Conservation (phyloP, 2,797 vertebrate species). For the Pterois miles region DNA sequence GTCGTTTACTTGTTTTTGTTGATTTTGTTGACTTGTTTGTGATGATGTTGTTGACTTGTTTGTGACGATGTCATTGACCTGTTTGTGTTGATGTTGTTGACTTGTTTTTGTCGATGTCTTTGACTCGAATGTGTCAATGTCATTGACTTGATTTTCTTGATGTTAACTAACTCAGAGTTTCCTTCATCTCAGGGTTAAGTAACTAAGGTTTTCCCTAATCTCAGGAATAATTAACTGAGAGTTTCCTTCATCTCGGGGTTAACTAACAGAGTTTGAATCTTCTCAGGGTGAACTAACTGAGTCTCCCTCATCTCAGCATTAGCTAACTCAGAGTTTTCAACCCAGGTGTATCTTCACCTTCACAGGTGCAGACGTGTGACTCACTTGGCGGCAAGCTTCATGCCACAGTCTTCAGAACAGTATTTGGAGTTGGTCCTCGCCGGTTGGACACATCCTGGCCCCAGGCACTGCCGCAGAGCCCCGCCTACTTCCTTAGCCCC, state of each 20-base stretch:
- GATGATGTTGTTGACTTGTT: background rate
- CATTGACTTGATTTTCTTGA: too few relatives aligned
- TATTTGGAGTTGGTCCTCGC: constrained; percentile 88
- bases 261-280: too few relatives aligned
- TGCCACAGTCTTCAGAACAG: constrained; percentile 92
- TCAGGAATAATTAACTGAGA: too few relatives aligned
- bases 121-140: background rate
- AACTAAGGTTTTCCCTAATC: too few relatives aligned
- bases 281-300: too few relatives aligned
- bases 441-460: constrained; percentile 88
- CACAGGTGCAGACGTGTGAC: constrained; percentile 5
- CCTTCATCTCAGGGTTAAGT: too few relatives aligned
- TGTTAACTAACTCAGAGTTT: too few relatives aligned
- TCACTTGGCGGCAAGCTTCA: constrained; percentile 93
- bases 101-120: background rate
- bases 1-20: background rate
- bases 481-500: constrained; percentile 52
- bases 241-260: too few relatives aligned
- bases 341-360: background rate
- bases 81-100: too few relatives aligned
- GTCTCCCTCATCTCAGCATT: too few relatives aligned
- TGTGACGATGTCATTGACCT: background rate
- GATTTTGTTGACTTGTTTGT: background rate
- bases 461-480: constrained; percentile 88
- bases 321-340: too few relatives aligned